Percentiles rank a stretch among this genome's conserved stretches.
phyloP scores from a whole-genome alignment of 2,888 invertebrate genomes.

The Parthenolecanium corni region DNA sequence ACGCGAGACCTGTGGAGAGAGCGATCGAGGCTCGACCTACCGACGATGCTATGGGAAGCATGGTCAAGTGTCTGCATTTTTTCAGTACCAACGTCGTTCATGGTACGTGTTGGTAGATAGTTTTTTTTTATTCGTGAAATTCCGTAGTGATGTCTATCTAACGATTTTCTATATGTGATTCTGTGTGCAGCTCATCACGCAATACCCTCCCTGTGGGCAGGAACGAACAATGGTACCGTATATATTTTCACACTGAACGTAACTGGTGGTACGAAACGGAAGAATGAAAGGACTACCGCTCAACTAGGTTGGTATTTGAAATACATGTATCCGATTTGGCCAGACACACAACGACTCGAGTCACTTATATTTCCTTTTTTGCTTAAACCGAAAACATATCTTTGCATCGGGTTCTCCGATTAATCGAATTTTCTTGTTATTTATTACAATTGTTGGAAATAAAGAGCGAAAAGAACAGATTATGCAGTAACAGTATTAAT shows the following conservation, averaged over 20 bases:
- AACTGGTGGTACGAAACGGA: conserved; percentile 63
- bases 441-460: too few species aligned
- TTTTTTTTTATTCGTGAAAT: too few species aligned
- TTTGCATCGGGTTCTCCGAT: too few species aligned
- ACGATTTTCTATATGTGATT: conserved; percentile 1
- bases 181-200: conserved; percentile 65
- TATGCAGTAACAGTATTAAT: too few species aligned
- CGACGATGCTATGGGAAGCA: conserved; percentile 83
- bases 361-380: too few species aligned
- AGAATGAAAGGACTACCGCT: conserved; percentile 59
- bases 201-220: conserved; percentile 88
- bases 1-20: conserved; percentile 78
- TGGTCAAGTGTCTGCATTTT: conserved; percentile 89
- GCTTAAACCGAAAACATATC: too few species aligned
- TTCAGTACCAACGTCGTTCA: conserved; percentile 85
- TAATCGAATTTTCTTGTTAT: too few species aligned
- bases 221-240: conserved; percentile 91
- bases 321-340: too few species aligned
- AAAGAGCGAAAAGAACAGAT: too few species aligned
- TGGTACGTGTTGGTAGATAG: conserved; percentile 73
- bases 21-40: conserved; percentile 82
- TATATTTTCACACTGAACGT: conserved; percentile 82
- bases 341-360: too few species aligned
- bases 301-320: conserved; percentile 52
- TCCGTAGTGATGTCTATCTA: neutral